phyloP scores from a whole-genome alignment of 2,113 vertebrate genomes.

The Austrofundulus limnaeus region DNA sequence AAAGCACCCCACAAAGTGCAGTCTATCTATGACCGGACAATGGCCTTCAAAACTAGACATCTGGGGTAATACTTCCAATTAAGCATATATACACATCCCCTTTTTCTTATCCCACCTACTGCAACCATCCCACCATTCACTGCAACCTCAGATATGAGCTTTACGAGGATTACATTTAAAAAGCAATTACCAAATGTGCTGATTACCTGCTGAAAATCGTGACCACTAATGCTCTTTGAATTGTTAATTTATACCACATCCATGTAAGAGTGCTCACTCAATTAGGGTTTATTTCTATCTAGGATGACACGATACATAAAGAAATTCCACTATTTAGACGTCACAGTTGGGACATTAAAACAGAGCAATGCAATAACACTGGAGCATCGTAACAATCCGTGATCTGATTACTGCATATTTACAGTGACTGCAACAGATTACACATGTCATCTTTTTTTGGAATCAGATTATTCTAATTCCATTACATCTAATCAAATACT shows the following conservation, averaged over 20 bases:
- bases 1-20: constrained; percentile 46
- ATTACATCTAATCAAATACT: constrained; percentile 71
- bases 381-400: constrained; percentile 43
- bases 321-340: constrained; percentile 24
- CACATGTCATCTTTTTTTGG: constrained; percentile 68
- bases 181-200: constrained; percentile 53
- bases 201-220: constrained; percentile 55
- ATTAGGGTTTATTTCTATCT: constrained; percentile 24
- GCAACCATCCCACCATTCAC: constrained; percentile 28
- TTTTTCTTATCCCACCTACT: constrained; percentile 16
- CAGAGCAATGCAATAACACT: constrained; percentile 47
- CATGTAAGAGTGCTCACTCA: constrained; percentile 26
- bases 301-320: constrained; percentile 17
- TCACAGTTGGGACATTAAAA: constrained; percentile 29
- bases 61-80: constrained; percentile 40
- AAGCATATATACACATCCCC: constrained; percentile 13
- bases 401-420: constrained; percentile 70
- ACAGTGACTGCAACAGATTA: constrained; percentile 75
- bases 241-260: constrained; percentile 37
- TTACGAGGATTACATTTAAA: constrained; percentile 41
- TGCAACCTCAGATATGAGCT: constrained; percentile 27
- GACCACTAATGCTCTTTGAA: constrained; percentile 23
- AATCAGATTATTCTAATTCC: constrained; percentile 71
- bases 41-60: constrained; percentile 49
- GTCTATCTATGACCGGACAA: constrained; percentile 55